Evolutionary conservation across 2,113 vertebrate genomes (phyloP).

Genomic region (Grammomys surdaster): DNA sequence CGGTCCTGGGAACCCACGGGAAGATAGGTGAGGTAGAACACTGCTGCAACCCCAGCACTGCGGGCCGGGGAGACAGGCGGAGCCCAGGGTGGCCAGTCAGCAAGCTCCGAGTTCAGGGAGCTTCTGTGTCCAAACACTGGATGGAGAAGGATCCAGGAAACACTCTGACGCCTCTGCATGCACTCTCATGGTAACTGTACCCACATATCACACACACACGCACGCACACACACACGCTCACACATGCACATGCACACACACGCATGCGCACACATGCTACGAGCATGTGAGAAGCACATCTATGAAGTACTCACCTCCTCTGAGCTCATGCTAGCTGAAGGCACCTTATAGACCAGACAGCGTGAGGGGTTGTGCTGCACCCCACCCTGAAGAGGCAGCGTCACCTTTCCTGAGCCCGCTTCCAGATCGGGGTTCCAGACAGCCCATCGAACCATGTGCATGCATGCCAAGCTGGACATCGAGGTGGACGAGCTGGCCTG

Average conservation of each 20-base stretch:
- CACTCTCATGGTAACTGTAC: background rate
- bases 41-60: background rate
- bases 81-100: background rate
- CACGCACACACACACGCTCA: background rate
- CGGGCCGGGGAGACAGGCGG: background rate
- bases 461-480: conserved; percentile 84
- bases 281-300: background rate
- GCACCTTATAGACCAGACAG: conserved; percentile 89
- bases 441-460: conserved; percentile 94
- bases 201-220: background rate
- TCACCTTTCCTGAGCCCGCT: conserved; percentile 74
- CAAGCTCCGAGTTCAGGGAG: too few relatives aligned
- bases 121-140: too few relatives aligned
- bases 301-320: conserved; percentile 78
- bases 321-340: conserved; percentile 81
- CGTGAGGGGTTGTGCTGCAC: conserved; percentile 87
- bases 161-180: too few relatives aligned
- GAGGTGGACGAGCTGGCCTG: conserved; percentile 85
- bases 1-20: background rate
- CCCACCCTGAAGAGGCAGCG: conserved; percentile 90
- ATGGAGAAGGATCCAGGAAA: background rate
- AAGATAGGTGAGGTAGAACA: background rate
- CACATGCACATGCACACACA: background rate
- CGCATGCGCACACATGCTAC: background rate
- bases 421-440: conserved; percentile 88